phyloP scores from a whole-genome alignment of 2,888 invertebrate species.

The Pollenia griseotomentosa region DNA sequence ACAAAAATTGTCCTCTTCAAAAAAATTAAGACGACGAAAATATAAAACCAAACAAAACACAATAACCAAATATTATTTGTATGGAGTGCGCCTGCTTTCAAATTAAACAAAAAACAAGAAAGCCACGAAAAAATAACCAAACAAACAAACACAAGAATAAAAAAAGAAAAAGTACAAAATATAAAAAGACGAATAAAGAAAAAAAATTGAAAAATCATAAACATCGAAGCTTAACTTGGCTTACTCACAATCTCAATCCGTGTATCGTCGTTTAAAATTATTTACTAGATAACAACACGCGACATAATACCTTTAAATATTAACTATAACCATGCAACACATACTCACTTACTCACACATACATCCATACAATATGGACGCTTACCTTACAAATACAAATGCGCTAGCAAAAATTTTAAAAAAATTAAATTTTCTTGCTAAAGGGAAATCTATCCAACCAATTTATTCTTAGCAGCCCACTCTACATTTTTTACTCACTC shows the following conservation, averaged over 20 bases:
- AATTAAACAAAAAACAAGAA: slow-evolving; percentile 37
- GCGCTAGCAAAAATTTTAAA: slow-evolving; percentile 4
- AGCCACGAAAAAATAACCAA: slow-evolving; percentile 12
- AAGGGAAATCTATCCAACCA: slow-evolving; percentile 70
- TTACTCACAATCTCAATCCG: slow-evolving; percentile 63
- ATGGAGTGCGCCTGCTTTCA: slow-evolving; percentile 64
- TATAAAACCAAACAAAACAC: slow-evolving; percentile 24
- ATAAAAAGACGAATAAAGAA: background rate
- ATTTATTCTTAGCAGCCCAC: slow-evolving; percentile 67
- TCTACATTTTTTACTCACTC: background rate
- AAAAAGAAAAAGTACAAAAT: slow-evolving; percentile 25
- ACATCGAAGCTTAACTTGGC: slow-evolving; percentile 72
- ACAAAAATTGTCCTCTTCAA: slow-evolving; percentile 39
- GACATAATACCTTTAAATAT: slow-evolving; percentile 72
- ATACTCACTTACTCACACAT: slow-evolving; percentile 21
- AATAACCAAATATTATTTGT: slow-evolving; percentile 54
- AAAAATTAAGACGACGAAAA: slow-evolving; percentile 21
- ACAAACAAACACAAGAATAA: slow-evolving; percentile 10
- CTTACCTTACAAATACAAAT: slow-evolving; percentile 10
- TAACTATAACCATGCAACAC: slow-evolving; percentile 60
- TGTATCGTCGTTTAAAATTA: slow-evolving; percentile 66
- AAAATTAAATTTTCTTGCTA: slow-evolving; percentile 24
- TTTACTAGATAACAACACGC: slow-evolving; percentile 71
- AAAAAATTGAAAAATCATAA: slow-evolving; percentile 65
- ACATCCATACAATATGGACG: background rate